Evolutionary conservation across 2,888 invertebrate genomes (phyloP).

Genomic region (Papilio protenor): DNA sequence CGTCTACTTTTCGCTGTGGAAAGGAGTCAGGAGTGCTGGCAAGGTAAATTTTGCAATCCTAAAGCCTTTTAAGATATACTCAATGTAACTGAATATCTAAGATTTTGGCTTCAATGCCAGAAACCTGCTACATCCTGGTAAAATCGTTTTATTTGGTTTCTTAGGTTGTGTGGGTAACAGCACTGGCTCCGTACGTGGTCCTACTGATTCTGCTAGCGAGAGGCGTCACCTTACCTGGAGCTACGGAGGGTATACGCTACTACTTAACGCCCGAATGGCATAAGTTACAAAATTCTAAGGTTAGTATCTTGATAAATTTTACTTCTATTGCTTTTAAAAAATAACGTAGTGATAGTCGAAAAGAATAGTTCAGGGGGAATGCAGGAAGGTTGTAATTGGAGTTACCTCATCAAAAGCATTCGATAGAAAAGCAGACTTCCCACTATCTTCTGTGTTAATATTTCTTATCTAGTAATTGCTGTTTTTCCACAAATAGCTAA

Average conservation of each 20-base stretch:
- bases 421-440: too few species aligned
- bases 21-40: constrained; percentile 95
- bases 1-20: constrained; percentile 98
- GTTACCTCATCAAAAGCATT: not conserved
- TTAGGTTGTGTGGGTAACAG: constrained; percentile 97
- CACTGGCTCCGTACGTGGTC: constrained; percentile 95
- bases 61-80: not conserved
- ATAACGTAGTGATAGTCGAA: not conserved
- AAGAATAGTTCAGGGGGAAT: not conserved
- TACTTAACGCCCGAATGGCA: constrained; percentile 96
- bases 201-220: constrained; percentile 92
- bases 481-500: not conserved
- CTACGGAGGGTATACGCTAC: constrained; percentile 92
- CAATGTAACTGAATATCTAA: not conserved
- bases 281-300: constrained; percentile 90
- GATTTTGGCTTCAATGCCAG: not conserved
- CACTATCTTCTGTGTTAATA: not conserved
- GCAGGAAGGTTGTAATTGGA: not conserved
- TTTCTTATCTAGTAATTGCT: not conserved
- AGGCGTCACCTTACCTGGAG: constrained; percentile 94
- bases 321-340: not conserved
- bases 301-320: constrained; percentile 55
- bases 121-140: not conserved
- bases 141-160: constrained; percentile 36
- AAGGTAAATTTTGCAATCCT: constrained; percentile 86